Base-by-base conservation (phyloP, 1,140 invertebrate genomes). In the Drosophila bocqueti region DNA sequence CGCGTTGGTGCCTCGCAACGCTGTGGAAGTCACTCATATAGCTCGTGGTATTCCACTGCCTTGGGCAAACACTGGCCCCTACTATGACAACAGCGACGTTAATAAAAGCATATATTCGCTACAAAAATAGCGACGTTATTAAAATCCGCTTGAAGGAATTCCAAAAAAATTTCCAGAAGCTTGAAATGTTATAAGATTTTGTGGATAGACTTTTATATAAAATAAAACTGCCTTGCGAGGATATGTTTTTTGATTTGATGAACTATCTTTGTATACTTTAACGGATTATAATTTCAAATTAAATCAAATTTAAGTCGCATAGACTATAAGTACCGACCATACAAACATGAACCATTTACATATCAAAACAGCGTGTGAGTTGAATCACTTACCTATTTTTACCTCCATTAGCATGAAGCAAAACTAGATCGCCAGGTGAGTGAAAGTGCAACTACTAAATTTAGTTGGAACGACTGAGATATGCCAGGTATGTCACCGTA, bases 21-120 rank as follows among this genome's bases (percentile, higher is more conserved):
- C 40, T 47, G 46, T n/a, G 21, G 16, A 45, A 68, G 61, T 38
- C 54, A 38, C 21, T 57, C 4, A 43, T 50, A 45, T 63, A 68
- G 43, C 66, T 42, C 40, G 46, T 46, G 43, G 38, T 47, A 45
- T 34, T 61, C 40, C 49, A 57, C 46, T 43, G 54, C 62, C 57
- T 50, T 42, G 50, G 73, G 21, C 34, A 54, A 42, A 42, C 18
- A 26, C 24, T 16, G 15, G 4, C 7, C 8, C 7, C 6, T 16
- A 62, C 50, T 68, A 43, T 45, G 26, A 50, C 72, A 76, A 45
- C 40, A 34, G 36, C 8, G 21, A 47, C 8, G 50, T 43, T 11
- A 16, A 58, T 57, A 68, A 50, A 21, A 40, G 24, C 57, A 29
- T 21, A 59, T 49, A 34, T 9, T 26, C 34, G 6, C 21, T 15